Evolutionary conservation across 2,888 invertebrate species (phyloP).

Genomic region (Strigamia crassipes): DNA sequence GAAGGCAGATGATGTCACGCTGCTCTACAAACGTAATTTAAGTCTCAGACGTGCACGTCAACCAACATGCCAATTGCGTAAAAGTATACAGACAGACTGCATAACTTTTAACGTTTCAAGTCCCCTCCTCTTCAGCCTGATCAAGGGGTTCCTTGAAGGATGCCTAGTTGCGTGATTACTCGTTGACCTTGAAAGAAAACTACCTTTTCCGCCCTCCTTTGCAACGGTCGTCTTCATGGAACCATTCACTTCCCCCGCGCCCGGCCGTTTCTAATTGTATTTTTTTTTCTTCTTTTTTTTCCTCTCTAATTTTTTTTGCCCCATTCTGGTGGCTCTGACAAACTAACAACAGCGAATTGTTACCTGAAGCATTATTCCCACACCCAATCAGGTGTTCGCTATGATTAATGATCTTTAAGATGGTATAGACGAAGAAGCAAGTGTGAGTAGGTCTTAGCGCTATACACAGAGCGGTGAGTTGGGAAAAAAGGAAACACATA

Average conservation of each 20-base stretch:
- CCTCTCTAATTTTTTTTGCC: background rate
- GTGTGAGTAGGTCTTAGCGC: conserved; percentile 31
- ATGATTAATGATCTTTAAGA: conserved; percentile 33
- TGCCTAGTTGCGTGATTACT: conserved; percentile 7
- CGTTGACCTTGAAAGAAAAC: conserved; percentile 30
- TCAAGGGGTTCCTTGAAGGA: conserved; percentile 27
- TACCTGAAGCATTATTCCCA: conserved; percentile 28
- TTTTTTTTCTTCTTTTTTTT: background rate
- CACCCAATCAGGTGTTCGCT: conserved; percentile 35
- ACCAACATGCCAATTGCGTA: conserved; percentile 11
- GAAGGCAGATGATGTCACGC: conserved; percentile 13
- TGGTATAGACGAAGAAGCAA: background rate
- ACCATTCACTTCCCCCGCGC: conserved; percentile 35
- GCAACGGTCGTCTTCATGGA: conserved; percentile 32
- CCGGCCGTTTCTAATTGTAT: conserved; percentile 32
- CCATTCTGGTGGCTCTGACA: background rate
- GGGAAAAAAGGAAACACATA: background rate
- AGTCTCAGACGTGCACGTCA: background rate
- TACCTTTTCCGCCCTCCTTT: conserved; percentile 27
- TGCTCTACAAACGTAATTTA: conserved; percentile 4
- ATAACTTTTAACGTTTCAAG: background rate
- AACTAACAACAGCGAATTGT: conserved; percentile 14
- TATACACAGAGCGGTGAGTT: background rate
- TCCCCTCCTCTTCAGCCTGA: background rate
- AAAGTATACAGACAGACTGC: conserved; percentile 12